Conservation (phyloP, 37 sponge, comb jelly and placozoan genomes). For the Tethya wilhelma region DNA sequence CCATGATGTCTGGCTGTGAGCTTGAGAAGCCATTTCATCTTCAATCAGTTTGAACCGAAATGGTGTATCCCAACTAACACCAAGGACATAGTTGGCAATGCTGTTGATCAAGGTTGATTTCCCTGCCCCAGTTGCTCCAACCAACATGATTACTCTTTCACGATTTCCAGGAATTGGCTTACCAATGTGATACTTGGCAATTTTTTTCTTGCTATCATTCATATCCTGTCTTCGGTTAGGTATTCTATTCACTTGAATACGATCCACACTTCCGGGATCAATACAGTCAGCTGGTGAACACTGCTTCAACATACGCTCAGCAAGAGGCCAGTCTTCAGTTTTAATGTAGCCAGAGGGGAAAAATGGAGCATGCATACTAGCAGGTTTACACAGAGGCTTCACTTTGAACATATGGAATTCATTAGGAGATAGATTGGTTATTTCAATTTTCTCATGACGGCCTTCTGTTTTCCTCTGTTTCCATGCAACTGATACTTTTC, state of each 20-base stretch:
- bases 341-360: no score
- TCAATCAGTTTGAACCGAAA: constrained; percentile 67
- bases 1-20: constrained; percentile 45
- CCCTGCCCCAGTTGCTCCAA: constrained; percentile 75
- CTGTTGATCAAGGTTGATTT: constrained; percentile 71
- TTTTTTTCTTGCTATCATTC: not conserved
- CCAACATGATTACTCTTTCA: constrained; percentile 60
- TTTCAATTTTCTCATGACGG: no score
- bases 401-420: no score
- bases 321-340: no score
- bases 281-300: not conserved
- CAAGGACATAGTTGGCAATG: constrained; percentile 63
- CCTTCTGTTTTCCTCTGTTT: no score
- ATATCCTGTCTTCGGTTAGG: not conserved
- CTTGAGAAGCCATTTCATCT: constrained; percentile 41
- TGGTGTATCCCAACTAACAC: constrained; percentile 56
- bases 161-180: not conserved
- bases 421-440: no score
- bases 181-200: not conserved
- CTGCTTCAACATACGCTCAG: not conserved
- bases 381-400: no score
- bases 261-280: no score
- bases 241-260: not conserved
- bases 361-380: no score
- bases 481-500: no score